phyloP scores from a whole-genome alignment of 2,888 invertebrate species.

The Homarus gammarus region DNA sequence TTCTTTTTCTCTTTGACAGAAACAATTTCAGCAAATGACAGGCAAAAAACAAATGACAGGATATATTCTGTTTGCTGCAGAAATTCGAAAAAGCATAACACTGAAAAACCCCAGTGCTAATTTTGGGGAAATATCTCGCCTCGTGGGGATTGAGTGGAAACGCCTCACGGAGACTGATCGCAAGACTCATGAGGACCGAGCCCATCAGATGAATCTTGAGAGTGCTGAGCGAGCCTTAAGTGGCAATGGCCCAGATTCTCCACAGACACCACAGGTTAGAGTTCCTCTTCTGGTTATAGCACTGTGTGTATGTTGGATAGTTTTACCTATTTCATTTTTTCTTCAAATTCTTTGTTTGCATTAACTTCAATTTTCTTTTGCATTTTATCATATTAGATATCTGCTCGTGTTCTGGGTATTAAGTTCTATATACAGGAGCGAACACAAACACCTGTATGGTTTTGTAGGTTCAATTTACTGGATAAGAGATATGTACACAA shows the following conservation, averaged over 20 bases:
- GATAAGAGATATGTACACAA: too few species aligned
- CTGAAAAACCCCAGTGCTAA: conserved; percentile 95
- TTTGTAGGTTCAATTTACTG: too few species aligned
- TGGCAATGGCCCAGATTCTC: conserved; percentile 77
- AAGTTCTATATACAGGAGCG: too few species aligned
- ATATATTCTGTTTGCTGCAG: conserved; percentile 98
- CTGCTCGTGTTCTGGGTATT: too few species aligned
- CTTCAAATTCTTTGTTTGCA: too few species aligned
- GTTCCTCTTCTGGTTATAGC: not conserved
- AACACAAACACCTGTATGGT: too few species aligned
- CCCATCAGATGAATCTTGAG: conserved; percentile 93
- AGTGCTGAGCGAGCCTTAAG: conserved; percentile 78
- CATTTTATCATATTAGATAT: too few species aligned
- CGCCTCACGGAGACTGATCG: conserved; percentile 92
- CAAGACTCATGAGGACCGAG: conserved; percentile 96
- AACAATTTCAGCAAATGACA: conserved; percentile 79
- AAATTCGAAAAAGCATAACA: conserved; percentile 94
- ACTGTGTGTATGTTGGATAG: not conserved
- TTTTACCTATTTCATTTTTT: not conserved
- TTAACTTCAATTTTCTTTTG: too few species aligned
- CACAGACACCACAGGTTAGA: conserved; percentile 79
- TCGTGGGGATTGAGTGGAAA: conserved; percentile 93
- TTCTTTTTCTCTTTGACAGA: conserved; percentile 26
- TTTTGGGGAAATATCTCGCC: conserved; percentile 91
- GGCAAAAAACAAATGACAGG: conserved; percentile 94